Conservation (phyloP, 2,113 vertebrate genomes). For the Cheirogaleus medius region DNA sequence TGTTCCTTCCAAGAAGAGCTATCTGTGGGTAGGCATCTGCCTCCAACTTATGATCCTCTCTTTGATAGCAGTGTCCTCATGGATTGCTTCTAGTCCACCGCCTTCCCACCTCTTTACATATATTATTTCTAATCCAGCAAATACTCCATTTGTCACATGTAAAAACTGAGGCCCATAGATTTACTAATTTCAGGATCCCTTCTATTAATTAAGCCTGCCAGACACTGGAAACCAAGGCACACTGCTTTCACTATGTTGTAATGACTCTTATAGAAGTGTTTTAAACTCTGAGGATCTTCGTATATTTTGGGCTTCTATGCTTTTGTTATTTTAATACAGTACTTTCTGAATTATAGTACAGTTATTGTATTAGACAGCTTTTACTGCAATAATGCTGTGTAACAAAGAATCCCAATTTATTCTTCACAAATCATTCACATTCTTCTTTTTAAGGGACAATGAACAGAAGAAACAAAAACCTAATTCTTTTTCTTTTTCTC, state of each 20-base stretch:
- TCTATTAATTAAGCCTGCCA: background rate
- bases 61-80: too few species aligned
- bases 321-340: background rate
- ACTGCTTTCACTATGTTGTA: background rate
- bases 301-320: background rate
- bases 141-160: background rate
- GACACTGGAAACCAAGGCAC: background rate
- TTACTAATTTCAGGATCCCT: background rate
- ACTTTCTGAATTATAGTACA: background rate
- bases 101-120: background rate
- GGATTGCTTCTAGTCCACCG: too few species aligned
- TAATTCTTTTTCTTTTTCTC: background rate
- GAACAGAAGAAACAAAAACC: background rate
- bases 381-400: background rate
- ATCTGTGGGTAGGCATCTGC: too few species aligned
- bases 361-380: background rate
- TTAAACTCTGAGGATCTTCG: background rate
- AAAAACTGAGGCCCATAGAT: background rate
- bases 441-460: background rate
- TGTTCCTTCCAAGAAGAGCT: too few species aligned
- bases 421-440: background rate
- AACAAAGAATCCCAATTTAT: background rate
- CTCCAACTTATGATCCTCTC: too few species aligned
- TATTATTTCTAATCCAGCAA: background rate
- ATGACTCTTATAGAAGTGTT: background rate